Evolutionary conservation across 2,113 vertebrate genomes (phyloP).

Genomic region (Parotia lawesii): DNA sequence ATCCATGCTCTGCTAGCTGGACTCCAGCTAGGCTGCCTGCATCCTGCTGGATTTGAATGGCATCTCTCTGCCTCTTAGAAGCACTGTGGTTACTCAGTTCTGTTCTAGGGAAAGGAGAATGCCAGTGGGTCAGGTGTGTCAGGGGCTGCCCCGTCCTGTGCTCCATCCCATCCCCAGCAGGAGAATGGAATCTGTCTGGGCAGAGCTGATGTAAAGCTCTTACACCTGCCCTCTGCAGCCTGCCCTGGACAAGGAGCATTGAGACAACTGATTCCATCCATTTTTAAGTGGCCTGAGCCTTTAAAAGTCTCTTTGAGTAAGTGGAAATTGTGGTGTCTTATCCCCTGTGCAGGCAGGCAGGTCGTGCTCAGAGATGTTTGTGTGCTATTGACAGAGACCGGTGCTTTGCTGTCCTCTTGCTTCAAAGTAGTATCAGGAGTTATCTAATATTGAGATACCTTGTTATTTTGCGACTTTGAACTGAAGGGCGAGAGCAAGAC

Average conservation of each 20-base stretch:
- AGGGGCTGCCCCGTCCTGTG: not conserved
- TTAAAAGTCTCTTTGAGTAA: not conserved
- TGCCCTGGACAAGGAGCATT: not conserved
- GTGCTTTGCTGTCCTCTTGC: not conserved
- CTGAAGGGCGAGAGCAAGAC: not conserved
- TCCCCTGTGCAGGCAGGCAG: not conserved
- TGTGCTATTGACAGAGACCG: not conserved
- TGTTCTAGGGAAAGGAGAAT: not conserved
- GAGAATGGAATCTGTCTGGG: not conserved
- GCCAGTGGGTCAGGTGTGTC: too few species aligned
- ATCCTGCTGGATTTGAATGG: not conserved
- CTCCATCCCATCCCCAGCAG: not conserved
- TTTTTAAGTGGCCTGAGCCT: not conserved
- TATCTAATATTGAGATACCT: slow-evolving; percentile 7
- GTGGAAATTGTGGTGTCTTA: not conserved
- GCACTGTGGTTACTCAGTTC: not conserved
- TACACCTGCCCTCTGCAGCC: not conserved
- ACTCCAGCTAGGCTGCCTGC: not conserved
- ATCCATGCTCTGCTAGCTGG: not conserved
- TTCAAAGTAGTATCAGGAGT: not conserved
- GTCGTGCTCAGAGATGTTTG: not conserved
- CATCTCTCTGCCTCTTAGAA: not conserved
- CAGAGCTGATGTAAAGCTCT: not conserved
- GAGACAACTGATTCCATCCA: not conserved
- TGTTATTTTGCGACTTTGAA: slow-evolving; percentile 26